phyloP scores from a whole-genome alignment of 1,140 invertebrate genomes.

The Cataglyphis hispanica region DNA sequence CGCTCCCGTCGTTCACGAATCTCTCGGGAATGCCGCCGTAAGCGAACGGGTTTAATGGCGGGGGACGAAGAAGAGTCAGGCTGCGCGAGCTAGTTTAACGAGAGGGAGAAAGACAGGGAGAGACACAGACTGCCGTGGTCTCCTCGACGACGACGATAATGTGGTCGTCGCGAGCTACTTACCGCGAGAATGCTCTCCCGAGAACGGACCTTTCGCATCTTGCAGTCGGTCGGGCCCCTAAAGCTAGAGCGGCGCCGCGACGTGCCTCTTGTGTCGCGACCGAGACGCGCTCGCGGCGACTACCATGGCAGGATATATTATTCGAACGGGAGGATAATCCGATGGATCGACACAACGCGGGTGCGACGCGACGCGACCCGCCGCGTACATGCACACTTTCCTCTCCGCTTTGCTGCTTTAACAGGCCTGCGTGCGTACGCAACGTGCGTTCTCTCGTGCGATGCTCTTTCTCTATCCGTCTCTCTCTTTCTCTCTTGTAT shows the following conservation, averaged over 20 bases:
- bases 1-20: neutral
- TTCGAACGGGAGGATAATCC: constrained; percentile 49
- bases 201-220: constrained; percentile 79
- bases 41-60: constrained; percentile 20
- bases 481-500: neutral
- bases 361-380: neutral
- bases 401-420: neutral
- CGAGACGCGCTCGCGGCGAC: constrained; percentile 80
- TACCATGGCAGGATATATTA: constrained; percentile 81
- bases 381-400: constrained; percentile 22
- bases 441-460: constrained; percentile 1
- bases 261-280: constrained; percentile 76
- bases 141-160: neutral
- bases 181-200: constrained; percentile 78
- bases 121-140: neutral
- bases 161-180: constrained; percentile 54
- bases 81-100: neutral
- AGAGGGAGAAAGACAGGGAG: too few species aligned
- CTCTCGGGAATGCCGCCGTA: too few species aligned
- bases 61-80: neutral
- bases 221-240: constrained; percentile 43
- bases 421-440: constrained; percentile 34
- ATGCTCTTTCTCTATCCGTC: too few species aligned
- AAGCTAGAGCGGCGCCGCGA: constrained; percentile 57
- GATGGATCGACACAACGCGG: neutral